Evolutionary conservation across 2,797 vertebrate genomes (phyloP).

Genomic region (Peromyscus attwateri): DNA sequence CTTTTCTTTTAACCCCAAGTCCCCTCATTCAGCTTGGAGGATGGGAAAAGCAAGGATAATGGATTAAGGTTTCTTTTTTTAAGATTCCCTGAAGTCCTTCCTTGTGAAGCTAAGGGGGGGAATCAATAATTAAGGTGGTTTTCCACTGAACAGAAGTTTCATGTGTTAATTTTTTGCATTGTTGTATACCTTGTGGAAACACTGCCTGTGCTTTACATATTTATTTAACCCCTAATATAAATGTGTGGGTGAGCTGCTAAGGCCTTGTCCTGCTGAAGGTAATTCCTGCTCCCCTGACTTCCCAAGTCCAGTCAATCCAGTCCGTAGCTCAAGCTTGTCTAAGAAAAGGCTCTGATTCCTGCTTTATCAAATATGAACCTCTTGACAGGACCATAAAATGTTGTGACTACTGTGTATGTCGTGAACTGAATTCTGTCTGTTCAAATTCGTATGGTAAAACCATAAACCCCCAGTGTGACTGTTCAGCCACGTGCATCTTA

Average conservation of each 20-base stretch:
- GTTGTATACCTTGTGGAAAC: not conserved
- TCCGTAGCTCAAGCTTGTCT: not conserved
- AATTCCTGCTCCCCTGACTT: not conserved
- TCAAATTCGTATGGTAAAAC: not conserved
- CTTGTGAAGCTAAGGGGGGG: not conserved
- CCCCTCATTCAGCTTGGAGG: not conserved
- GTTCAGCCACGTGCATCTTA: not conserved
- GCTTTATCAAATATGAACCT: not conserved
- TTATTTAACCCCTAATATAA: constrained; percentile 27
- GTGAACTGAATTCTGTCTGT: not conserved
- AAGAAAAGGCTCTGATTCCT: not conserved
- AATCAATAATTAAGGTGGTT: constrained; percentile 7
- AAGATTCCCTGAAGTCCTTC: not conserved
- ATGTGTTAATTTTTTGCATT: not conserved
- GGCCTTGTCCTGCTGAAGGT: not conserved
- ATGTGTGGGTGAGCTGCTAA: not conserved
- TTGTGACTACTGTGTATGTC: not conserved
- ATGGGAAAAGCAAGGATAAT: not conserved
- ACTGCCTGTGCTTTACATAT: not conserved
- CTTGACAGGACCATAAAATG: not conserved
- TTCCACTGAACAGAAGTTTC: not conserved
- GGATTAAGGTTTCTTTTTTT: not conserved
- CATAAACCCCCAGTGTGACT: not conserved
- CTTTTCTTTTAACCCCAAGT: not conserved
- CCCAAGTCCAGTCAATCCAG: not conserved